phyloP scores from a whole-genome alignment of 2,797 vertebrate species.

The Geotrypetes seraphini region DNA sequence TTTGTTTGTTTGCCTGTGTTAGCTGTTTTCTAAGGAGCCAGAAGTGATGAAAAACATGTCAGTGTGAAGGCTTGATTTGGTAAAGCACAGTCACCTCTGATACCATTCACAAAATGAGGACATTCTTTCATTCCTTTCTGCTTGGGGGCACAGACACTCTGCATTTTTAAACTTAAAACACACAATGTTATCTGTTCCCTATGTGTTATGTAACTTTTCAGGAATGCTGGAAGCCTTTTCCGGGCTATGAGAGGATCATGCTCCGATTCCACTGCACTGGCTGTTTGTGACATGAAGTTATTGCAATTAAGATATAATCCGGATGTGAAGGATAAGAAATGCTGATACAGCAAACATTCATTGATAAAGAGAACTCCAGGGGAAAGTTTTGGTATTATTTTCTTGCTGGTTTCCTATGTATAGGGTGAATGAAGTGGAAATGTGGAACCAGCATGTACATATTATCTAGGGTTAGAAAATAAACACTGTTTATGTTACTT shows the following conservation, averaged over 20 bases:
- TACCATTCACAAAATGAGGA: constrained; percentile 34
- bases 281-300: constrained; percentile 51
- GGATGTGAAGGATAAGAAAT: constrained; percentile 55
- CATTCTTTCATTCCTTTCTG: constrained; percentile 55
- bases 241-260: constrained; percentile 38
- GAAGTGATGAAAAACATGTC: too few relatives aligned
- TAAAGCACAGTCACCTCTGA: constrained; percentile 34
- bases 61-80: too few relatives aligned
- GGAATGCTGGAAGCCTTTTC: constrained; percentile 65
- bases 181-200: constrained; percentile 68
- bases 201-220: constrained; percentile 64
- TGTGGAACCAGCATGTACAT: constrained; percentile 32
- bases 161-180: constrained; percentile 50
- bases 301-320: constrained; percentile 57
- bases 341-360: constrained; percentile 56
- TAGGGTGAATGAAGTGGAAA: constrained; percentile 42
- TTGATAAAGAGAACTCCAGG: constrained; percentile 54
- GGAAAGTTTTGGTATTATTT: constrained; percentile 46
- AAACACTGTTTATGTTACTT: too few relatives aligned
- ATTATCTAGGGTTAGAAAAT: constrained; percentile 41
- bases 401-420: constrained; percentile 40
- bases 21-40: too few relatives aligned
- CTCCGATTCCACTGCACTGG: constrained; percentile 39
- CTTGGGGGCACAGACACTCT: constrained; percentile 49
- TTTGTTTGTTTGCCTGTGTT: too few relatives aligned